A percentile compares a stretch with the other conserved stretches of the same genome.
phyloP scores from a whole-genome alignment of 2,113 vertebrate species.

The Connochaetes taurinus region DNA sequence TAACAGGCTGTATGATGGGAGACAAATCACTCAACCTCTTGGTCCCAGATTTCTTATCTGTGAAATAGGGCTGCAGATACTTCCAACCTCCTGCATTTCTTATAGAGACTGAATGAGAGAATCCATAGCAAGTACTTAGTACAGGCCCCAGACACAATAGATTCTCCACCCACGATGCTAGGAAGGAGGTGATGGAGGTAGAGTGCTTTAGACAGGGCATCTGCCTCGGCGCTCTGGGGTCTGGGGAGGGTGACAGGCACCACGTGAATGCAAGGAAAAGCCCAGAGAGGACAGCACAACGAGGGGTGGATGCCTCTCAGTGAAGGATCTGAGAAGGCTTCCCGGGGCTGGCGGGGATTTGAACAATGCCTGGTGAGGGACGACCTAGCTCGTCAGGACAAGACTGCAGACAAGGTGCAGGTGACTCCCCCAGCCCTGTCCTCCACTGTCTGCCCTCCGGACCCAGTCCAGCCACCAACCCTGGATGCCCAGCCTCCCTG shows the following conservation, averaged over 20 bases:
- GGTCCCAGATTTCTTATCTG: neutral
- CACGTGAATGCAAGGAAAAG: accelerated
- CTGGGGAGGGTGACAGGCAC: accelerated
- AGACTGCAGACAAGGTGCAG: neutral
- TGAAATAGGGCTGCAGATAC: neutral
- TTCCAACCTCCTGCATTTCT: neutral
- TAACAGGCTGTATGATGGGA: too few relatives aligned
- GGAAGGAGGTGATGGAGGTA: accelerated
- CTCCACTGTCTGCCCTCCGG: neutral
- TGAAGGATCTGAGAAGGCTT: neutral
- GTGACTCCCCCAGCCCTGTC: neutral
- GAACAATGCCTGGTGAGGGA: neutral
- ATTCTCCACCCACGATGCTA: accelerated
- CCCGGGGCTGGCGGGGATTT: accelerated
- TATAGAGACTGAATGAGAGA: neutral
- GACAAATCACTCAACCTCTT: neutral
- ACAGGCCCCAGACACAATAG: neutral
- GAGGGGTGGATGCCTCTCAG: accelerated
- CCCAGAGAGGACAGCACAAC: neutral
- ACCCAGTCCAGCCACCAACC: neutral
- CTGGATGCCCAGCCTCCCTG: neutral
- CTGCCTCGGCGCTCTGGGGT: neutral
- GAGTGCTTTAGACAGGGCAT: accelerated
- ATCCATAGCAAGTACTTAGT: neutral
- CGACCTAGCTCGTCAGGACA: neutral